Conservation (phyloP, 2,888 invertebrate species). For the Sesamia inferens region DNA sequence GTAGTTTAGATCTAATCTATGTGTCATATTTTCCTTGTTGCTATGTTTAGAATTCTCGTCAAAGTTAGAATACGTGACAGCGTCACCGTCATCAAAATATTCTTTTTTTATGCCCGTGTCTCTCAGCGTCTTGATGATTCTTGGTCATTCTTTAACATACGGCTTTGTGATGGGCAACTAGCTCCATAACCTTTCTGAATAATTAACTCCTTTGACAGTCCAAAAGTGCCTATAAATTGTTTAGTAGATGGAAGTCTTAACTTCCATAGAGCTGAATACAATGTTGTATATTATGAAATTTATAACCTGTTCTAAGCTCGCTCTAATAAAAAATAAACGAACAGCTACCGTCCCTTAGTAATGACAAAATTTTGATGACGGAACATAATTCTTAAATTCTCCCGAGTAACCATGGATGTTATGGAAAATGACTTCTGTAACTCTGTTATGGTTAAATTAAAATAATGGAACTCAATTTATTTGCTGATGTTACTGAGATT, state of each 20-base stretch:
- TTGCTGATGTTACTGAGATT: constrained; percentile 60
- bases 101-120: background rate
- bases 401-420: constrained; percentile 32
- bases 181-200: background rate
- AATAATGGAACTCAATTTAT: constrained; percentile 71
- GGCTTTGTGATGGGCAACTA: background rate
- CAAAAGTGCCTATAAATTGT: background rate
- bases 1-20: constrained; percentile 49
- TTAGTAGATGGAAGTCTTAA: background rate
- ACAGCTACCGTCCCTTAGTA: constrained; percentile 48
- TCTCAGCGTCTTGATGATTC: background rate
- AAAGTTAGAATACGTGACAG: constrained; percentile 4
- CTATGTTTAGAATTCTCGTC: constrained; percentile 24
- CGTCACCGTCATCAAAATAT: constrained; percentile 10
- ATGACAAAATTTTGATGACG: constrained; percentile 55
- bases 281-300: constrained; percentile 24
- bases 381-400: constrained; percentile 48
- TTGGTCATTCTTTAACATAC: background rate
- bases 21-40: constrained; percentile 38
- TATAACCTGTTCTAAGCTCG: constrained; percentile 26
- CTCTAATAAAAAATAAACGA: constrained; percentile 20
- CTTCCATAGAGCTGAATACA: background rate
- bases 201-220: background rate
- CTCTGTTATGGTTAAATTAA: constrained; percentile 67
- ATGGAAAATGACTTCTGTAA: constrained; percentile 60